phyloP scores from a whole-genome alignment of 2,888 invertebrate species.

The Eupithecia centaureata region DNA sequence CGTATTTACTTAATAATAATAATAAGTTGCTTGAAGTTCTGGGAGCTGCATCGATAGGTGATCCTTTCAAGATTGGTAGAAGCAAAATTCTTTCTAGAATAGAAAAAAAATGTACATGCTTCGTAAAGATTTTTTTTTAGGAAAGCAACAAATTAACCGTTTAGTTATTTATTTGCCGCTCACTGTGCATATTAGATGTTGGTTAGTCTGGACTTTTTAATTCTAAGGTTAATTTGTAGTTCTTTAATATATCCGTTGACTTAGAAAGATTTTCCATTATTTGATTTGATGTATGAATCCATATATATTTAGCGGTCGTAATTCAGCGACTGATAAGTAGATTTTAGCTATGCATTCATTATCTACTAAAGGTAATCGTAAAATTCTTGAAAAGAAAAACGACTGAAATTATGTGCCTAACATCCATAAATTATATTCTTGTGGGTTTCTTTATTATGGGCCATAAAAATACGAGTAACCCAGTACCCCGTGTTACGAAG shows the following conservation, averaged over 20 bases:
- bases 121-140: too few species aligned
- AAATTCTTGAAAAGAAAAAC: conserved; percentile 25
- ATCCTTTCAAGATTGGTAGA: background rate
- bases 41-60: background rate
- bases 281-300: too few species aligned
- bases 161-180: background rate
- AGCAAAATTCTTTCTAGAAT: background rate
- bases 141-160: background rate
- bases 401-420: conserved; percentile 20
- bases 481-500: conserved; percentile 30
- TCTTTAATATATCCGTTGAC: background rate
- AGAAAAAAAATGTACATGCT: too few species aligned
- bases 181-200: background rate
- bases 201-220: background rate
- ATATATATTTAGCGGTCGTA: background rate
- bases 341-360: background rate
- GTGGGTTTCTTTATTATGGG: conserved; percentile 34
- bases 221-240: background rate
- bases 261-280: background rate
- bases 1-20: too few species aligned
- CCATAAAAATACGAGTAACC: conserved; percentile 33
- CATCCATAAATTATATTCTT: conserved; percentile 34
- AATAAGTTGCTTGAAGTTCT: background rate
- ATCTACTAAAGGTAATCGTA: conserved; percentile 4
- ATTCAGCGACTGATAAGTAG: background rate